Percentiles rank a stretch among this genome's conserved stretches.
phyloP scores from a whole-genome alignment of 1,140 invertebrate species.

The Drosophila hydei region DNA sequence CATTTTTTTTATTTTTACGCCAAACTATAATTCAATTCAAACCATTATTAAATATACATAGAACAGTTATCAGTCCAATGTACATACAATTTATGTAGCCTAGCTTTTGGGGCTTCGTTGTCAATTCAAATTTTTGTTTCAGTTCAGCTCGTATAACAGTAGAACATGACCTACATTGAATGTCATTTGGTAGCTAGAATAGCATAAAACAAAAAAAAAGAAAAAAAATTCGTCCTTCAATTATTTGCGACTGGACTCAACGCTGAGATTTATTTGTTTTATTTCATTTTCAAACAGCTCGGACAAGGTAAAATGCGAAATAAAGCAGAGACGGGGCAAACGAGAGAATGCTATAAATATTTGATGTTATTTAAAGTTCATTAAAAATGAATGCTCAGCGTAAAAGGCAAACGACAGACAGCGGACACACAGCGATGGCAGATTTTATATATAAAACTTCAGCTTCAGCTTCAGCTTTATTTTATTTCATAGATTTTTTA shows the following conservation, averaged over 20 bases:
- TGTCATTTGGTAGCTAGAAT: conserved; percentile 23
- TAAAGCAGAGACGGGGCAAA: conserved; percentile 22
- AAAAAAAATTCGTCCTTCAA: conserved; percentile 34
- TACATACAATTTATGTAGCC: background rate
- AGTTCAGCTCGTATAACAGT: conserved; percentile 7
- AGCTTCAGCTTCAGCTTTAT: conserved; percentile 1
- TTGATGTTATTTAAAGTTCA: conserved; percentile 74
- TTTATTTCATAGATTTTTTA: background rate
- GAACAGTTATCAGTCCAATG: too few relatives aligned
- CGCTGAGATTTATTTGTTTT: conserved; percentile 1
- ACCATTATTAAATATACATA: too few relatives aligned
- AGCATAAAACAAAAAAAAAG: conserved; percentile 22
- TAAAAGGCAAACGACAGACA: background rate
- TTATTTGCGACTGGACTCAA: conserved; percentile 33
- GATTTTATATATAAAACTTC: conserved; percentile 4
- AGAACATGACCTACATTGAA: conserved; percentile 48
- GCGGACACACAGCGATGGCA: background rate
- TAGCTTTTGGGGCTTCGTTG: conserved; percentile 4
- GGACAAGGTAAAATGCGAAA: conserved; percentile 11
- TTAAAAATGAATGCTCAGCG: conserved; percentile 54
- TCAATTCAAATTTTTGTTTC: conserved; percentile 7
- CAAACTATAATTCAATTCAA: too few relatives aligned
- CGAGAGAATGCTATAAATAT: conserved; percentile 53
- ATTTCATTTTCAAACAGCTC: background rate
- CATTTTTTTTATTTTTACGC: too few relatives aligned